phyloP scores from a whole-genome alignment of 53 echinoderm and acorn worm genomes.

The Pentamera pediparva region DNA sequence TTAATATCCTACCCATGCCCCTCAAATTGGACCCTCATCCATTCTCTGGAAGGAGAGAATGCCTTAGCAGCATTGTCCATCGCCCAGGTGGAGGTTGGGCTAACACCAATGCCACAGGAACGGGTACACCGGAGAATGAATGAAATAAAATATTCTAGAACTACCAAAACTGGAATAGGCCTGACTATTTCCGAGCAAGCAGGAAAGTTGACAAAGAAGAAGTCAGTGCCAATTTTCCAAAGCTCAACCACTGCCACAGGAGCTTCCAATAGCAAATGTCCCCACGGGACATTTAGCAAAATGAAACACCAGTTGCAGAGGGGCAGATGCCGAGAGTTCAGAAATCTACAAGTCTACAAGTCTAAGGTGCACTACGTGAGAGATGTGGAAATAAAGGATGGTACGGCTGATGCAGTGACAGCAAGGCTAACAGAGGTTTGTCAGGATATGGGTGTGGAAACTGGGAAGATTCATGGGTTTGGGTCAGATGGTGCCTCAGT shows the following conservation, averaged over 20 bases:
- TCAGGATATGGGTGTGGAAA: neutral
- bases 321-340: neutral
- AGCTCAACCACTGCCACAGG: too few relatives aligned
- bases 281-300: too few relatives aligned
- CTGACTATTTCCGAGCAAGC: neutral
- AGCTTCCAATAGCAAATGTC: too few relatives aligned
- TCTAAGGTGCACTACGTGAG: neutral
- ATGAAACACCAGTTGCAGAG: too few relatives aligned
- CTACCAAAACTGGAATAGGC: neutral
- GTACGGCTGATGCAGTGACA: neutral
- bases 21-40: neutral
- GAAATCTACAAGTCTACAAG: neutral
- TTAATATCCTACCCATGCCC: neutral
- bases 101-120: neutral
- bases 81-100: neutral
- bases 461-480: neutral
- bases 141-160: neutral
- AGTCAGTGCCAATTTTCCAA: too few relatives aligned
- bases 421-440: neutral
- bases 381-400: neutral
- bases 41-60: neutral
- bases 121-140: neutral
- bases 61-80: neutral
- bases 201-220: too few relatives aligned
- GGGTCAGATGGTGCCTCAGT: slow-evolving; percentile 1